Evolutionary conservation across 2,888 invertebrate genomes (phyloP).

Genomic region (Zygothrica quintamaculata): DNA sequence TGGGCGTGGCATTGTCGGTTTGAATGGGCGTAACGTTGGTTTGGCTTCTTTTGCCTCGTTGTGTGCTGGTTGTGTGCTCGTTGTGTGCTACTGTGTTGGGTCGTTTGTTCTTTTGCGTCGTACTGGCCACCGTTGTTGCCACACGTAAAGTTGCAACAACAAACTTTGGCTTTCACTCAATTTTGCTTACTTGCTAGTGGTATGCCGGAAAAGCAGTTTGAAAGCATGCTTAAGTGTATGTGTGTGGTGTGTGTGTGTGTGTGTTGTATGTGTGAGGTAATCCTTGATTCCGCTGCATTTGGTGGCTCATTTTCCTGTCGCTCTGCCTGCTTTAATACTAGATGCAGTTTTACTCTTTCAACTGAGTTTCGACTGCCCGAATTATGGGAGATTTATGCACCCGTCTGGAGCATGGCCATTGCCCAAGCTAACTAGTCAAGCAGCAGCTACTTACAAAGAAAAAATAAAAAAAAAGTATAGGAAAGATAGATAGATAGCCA

Average conservation of each 20-base stretch:
- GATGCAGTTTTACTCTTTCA: slow-evolving; percentile 35
- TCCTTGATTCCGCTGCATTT: slow-evolving; percentile 71
- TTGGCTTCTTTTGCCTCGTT: slow-evolving; percentile 1
- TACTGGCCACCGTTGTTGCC: slow-evolving; percentile 27
- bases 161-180: slow-evolving; percentile 75
- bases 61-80: background rate
- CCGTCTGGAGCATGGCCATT: slow-evolving; percentile 49
- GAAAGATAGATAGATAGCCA: background rate
- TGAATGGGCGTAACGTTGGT: slow-evolving; percentile 34
- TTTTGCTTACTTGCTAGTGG: slow-evolving; percentile 60
- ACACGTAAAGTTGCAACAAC: slow-evolving; percentile 67
- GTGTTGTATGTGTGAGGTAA: slow-evolving; percentile 50
- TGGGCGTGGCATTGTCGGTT: slow-evolving; percentile 49
- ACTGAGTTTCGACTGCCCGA: slow-evolving; percentile 46
- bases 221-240: slow-evolving; percentile 38
- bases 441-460: slow-evolving; percentile 4
- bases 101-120: too few relatives aligned
- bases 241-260: slow-evolving; percentile 18
- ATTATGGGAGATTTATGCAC: slow-evolving; percentile 73
- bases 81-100: too few relatives aligned
- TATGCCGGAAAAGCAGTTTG: slow-evolving; percentile 50
- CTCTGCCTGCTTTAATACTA: slow-evolving; percentile 51
- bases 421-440: slow-evolving; percentile 57
- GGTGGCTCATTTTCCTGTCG: slow-evolving; percentile 62
- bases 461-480: background rate